Base-by-base conservation (phyloP, 2,888 invertebrate genomes). In the Eupithecia exiguata region DNA sequence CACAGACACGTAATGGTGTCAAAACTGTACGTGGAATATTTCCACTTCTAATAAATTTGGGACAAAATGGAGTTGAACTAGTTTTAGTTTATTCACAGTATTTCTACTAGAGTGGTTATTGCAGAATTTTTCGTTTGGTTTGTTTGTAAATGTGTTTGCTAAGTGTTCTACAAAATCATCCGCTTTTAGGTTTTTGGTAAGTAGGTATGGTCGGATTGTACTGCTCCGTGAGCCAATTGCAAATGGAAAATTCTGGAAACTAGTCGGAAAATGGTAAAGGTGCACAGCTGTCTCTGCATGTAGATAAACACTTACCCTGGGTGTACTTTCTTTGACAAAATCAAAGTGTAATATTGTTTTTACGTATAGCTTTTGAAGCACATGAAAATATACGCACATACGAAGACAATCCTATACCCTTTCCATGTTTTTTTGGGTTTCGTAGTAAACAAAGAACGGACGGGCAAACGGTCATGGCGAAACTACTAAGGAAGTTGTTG, bases 1-100 rank as follows among this genome's bases (percentile, higher is more conserved):
- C 78, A 79, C 75, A 74, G 75, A 67, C 77, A 75, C 78, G 77
- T 74, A 77, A 68, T 75, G 67, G 74, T 78, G 77, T 38, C 35
- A 21, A 14, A 70, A 74, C 74, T 38, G 61, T 61, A 77, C 74
- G 66, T 58, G 71, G 71, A 67, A 70, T 69, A 73, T 71, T 40
- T 21, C 21, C 38, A 14, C 10, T 40, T 16, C 63, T 38, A 53
- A 58, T 65, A 65, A 65, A 36, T 65, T 36, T n/a, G 62, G 7
- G 14, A 62, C 21, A 16, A 9, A 38, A 66, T 21, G 21, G 12
- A 66, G 14, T 25, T 66, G 40, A n/a, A 38, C 25, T 66, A 66
- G 66, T 40, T 40, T 40, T 66, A 66, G 14, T 66, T 25, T 66
- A 66, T 66, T 66, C 40, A 66, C 38, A 14, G 40, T 9, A 66